A percentile compares a stretch with the other conserved stretches of the same genome.
These are phyloP conservation scores for Thumatha senex DNA, from an alignment of 2,888 invertebrate species.

Conservation along the genomic window DNA sequence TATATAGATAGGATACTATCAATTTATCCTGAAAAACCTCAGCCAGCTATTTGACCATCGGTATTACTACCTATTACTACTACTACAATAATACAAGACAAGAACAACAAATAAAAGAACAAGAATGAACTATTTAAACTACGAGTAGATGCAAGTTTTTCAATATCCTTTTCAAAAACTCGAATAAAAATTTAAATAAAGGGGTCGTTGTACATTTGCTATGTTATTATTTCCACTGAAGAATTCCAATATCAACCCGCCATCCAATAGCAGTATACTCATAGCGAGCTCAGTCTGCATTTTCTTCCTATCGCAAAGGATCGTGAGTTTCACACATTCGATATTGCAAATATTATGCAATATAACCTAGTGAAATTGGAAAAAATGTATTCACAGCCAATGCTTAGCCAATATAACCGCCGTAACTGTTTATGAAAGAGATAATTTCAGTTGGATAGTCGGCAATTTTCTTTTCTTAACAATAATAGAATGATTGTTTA, in stretches of 20 bases:
- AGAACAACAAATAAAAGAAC: too few species aligned
- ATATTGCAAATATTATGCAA: slow-evolving; percentile 72
- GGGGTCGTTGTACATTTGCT: slow-evolving; percentile 10
- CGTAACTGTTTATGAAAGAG: slow-evolving; percentile 13
- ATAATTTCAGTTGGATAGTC: neutral
- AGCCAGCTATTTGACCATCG: too few species aligned
- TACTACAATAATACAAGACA: too few species aligned
- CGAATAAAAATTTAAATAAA: too few species aligned
- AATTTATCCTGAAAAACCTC: too few species aligned
- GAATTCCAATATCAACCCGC: slow-evolving; percentile 71
- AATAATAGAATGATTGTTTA: neutral
- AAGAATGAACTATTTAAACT: too few species aligned
- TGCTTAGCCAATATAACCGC: slow-evolving; percentile 24
- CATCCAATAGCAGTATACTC: slow-evolving; percentile 67
- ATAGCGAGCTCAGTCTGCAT: slow-evolving; percentile 59
- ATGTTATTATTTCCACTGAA: slow-evolving; percentile 55
- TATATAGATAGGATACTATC: too few species aligned
- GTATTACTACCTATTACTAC: too few species aligned
- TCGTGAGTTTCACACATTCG: slow-evolving; percentile 55
- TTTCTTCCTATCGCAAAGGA: slow-evolving; percentile 63
- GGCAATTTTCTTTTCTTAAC: neutral
- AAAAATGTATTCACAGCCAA: slow-evolving; percentile 35
- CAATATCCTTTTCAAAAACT: too few species aligned
- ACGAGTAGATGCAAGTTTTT: too few species aligned
- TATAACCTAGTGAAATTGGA: slow-evolving; percentile 48